phyloP scores from a whole-genome alignment of 2,888 invertebrate species.

The Rhorus exstirpatorius region DNA sequence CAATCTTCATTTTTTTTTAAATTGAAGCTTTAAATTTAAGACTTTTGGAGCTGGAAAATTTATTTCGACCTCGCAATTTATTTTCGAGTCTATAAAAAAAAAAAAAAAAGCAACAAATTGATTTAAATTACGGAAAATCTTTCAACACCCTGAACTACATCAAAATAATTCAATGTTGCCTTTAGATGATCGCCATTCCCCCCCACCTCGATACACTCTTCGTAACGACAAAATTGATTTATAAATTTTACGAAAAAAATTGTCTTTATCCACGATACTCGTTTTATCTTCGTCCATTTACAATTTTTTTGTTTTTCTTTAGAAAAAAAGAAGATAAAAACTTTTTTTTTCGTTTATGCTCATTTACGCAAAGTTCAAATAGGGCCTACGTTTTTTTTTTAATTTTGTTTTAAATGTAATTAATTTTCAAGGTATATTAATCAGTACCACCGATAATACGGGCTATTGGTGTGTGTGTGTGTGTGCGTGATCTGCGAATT shows the following conservation, averaged over 20 bases:
- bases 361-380: conserved; percentile 51
- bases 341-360: conserved; percentile 32
- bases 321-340: background rate
- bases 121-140: too few species aligned
- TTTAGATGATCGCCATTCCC: background rate
- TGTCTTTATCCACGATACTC: too few species aligned
- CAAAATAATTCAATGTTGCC: conserved; percentile 11
- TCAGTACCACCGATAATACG: conserved; percentile 51
- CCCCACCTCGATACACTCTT: background rate
- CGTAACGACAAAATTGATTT: conserved; percentile 1
- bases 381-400: conserved; percentile 40
- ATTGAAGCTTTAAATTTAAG: too few species aligned
- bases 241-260: background rate
- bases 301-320: background rate
- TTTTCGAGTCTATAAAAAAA: too few species aligned
- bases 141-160: too few species aligned
- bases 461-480: conserved; percentile 39
- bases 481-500: conserved; percentile 48
- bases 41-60: too few species aligned
- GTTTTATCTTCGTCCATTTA: background rate
- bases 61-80: too few species aligned
- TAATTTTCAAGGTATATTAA: conserved; percentile 46
- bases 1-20: too few species aligned
- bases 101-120: too few species aligned
- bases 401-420: conserved; percentile 35